Conservation (phyloP, 1,140 invertebrate species). For the Nephila pilipes region DNA sequence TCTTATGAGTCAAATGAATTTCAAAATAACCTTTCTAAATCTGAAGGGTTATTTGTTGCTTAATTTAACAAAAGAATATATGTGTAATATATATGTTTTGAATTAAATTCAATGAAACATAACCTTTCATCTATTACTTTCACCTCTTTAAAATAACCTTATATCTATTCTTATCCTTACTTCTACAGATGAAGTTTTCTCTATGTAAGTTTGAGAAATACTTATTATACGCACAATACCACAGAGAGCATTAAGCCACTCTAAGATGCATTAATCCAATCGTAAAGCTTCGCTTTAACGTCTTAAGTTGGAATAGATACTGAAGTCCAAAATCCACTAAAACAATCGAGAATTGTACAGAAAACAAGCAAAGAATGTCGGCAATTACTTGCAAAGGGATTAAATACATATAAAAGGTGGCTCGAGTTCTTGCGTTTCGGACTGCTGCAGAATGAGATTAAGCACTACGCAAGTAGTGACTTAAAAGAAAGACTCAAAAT, state of each 20-base stretch:
- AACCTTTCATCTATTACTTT: too few relatives aligned
- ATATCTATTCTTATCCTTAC: too few relatives aligned
- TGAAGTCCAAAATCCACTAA: slow-evolving; percentile 36
- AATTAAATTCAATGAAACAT: too few relatives aligned
- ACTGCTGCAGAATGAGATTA: slow-evolving; percentile 31
- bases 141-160: too few relatives aligned
- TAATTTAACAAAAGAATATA: too few relatives aligned
- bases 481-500: neutral
- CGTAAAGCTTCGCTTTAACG: slow-evolving; percentile 24
- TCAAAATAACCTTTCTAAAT: too few relatives aligned
- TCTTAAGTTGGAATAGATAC: slow-evolving; percentile 43
- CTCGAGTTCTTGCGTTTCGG: neutral
- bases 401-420: neutral
- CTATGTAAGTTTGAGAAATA: too few relatives aligned
- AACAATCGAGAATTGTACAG: neutral
- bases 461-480: neutral
- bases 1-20: too few relatives aligned
- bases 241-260: neutral
- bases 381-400: slow-evolving; percentile 44
- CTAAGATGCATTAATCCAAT: slow-evolving; percentile 42
- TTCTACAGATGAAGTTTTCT: too few relatives aligned
- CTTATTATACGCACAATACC: too few relatives aligned
- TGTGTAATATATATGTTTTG: too few relatives aligned
- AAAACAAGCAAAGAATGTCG: slow-evolving; percentile 25
- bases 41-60: too few relatives aligned